Conservation (phyloP, 2,797 vertebrate species). For the Eleutherodactylus coqui region DNA sequence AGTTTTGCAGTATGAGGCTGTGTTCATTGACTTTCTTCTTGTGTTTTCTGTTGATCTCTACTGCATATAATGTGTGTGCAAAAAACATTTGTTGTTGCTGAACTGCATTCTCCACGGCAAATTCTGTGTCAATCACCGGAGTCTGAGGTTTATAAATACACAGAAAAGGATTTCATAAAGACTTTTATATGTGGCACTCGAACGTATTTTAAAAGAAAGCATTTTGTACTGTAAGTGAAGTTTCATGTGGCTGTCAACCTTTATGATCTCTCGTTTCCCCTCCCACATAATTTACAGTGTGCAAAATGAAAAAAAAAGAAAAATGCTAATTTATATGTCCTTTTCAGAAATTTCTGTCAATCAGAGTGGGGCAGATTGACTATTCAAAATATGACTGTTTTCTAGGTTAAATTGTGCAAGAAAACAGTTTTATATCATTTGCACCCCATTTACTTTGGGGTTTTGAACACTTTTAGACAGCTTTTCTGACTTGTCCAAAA, state of each 20-base stretch:
- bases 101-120: not conserved
- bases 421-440: too few species aligned
- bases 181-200: not conserved
- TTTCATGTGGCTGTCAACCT: not conserved
- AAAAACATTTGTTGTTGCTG: not conserved
- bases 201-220: not conserved
- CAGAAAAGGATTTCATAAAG: not conserved
- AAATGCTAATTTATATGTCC: not conserved
- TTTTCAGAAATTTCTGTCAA: too few species aligned
- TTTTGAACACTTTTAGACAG: too few species aligned
- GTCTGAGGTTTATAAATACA: not conserved
- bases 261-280: not conserved
- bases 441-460: too few species aligned
- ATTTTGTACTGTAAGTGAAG: not conserved
- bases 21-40: constrained; percentile 4
- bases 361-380: too few species aligned
- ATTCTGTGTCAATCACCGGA: not conserved
- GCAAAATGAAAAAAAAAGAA: not conserved
- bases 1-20: not conserved
- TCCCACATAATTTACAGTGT: not conserved
- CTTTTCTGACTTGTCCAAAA: too few species aligned
- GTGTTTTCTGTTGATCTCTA: not conserved
- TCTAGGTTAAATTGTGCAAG: too few species aligned
- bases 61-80: not conserved
- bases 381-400: too few species aligned